Evolutionary conservation across 2,113 vertebrate species (phyloP), one percentile per base, ranked within the genome.

Genomic region (Ancistrus triradiatus): DNA sequence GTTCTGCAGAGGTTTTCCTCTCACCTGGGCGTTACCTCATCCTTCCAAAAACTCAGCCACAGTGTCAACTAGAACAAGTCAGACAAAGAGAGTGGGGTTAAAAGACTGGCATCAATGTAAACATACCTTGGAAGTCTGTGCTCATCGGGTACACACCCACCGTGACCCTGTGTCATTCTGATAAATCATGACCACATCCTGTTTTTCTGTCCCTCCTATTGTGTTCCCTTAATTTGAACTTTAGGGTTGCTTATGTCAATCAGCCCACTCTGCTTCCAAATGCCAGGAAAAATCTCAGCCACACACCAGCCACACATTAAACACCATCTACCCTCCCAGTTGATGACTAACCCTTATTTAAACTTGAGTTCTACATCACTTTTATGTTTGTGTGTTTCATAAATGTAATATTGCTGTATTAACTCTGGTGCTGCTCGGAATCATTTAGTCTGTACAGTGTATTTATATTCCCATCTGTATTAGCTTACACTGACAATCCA

Each of bases 11-110:
- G 14, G n/a, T 27, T 18, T 22, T 25, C n/a, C 19, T 51, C 15
- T 7, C 49, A 37, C 2, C 6, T 66, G 57, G 43, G 62, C 25
- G 43, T 72, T 72, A 37, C 43, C 19, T 17, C 21, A 46, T 49
- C 17, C 13, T 21, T 57, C 53, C 31, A 52, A 7, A n/a, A 25
- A 49, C 9, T 42, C 19, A 42, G n/a, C 40, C 50, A 40, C 19
- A 55, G n/a, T 24, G 19, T 35, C 27, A 31, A 33, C 22, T 3
- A 31, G 8, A 25, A 7, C 19, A 7, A 10, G 33, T 14, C 25
- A 33, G 17, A 15, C 17, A 21, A 5, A 24, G 38, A 44, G 18
- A 46, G 10, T 7, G 37, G 35, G n/a, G 10, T 2, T 21, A 28
- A 22, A 4, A 35, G 7, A 52, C 2, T 10, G 33, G 19, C 17